Base-by-base conservation (phyloP, 2,888 invertebrate genomes). In the Plebejus argus region DNA sequence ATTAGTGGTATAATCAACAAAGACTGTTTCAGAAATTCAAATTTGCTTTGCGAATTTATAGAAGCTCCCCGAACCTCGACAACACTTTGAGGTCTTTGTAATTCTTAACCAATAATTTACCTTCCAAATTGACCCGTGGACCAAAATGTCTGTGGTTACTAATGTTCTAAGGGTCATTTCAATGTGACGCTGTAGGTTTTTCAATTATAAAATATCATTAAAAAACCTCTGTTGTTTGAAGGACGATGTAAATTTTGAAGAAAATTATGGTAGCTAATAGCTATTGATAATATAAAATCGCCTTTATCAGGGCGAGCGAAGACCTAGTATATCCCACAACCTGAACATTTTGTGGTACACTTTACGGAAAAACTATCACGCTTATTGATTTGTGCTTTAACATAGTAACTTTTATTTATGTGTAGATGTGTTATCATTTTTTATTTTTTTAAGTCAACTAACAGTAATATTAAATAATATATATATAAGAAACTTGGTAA, bases 21-120 rank as follows among this genome's bases (percentile, higher is more conserved):
- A 61, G 23, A 10, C 10, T 1, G 10, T 20, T 61, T 61, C 23
- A 10, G 61, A 12, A 61, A 61, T 61, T 61, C 61, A 61, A 61
- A 61, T 61, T 61, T 61, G 12, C 61, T 61, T 61, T 61, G 20
- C 20, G 12, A 61, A 61, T 61, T 61, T 61, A 61, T 61, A 61
- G 61, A 61, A 61, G 23, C 10, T 61, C 12, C 20, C 61, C 61
- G 61, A 61, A 61, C 23, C 0, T 23, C 61, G 20, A 1, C 10
- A 61, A 61, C 61, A 10, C 23, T 0, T n/a, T 10, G 61, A 12
- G 61, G 20, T 61, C 61, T 61, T 61, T 61, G 61, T 61, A 61
- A 61, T 61, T 61, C 20, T 61, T 61, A 12, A 10, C 61, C 20
- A 61, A 23, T 61, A 61, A 23, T 61, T 61, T 23, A 61, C 61